Conservation (phyloP, 1,140 invertebrate species). For the Archegozetes longisetosus region DNA sequence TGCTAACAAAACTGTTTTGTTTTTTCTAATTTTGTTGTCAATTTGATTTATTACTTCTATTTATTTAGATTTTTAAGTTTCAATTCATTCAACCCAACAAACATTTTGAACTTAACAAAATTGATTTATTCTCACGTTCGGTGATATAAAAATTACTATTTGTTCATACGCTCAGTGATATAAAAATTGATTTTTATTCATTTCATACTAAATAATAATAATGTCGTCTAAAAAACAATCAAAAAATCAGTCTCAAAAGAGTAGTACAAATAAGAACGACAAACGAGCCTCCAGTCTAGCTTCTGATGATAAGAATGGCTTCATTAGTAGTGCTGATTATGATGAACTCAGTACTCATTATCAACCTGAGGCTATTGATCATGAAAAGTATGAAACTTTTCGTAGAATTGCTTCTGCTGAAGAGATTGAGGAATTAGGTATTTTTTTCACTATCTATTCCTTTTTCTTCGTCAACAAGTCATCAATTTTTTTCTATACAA, state of each 20-base stretch:
- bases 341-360: constrained; percentile 5
- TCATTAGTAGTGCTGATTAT: neutral
- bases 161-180: no score
- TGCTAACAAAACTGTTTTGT: no score
- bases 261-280: neutral
- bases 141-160: no score
- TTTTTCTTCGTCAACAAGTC: no score
- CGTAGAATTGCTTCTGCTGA: constrained; percentile 18
- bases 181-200: no score
- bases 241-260: neutral
- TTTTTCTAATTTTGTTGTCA: no score
- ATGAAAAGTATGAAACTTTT: constrained; percentile 18
- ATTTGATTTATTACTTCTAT: no score
- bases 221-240: neutral
- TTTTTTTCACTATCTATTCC: no score
- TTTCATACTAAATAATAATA: neutral
- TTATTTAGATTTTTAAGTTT: no score
- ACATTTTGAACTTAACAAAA: no score
- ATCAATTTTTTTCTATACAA: neutral
- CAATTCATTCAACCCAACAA: no score
- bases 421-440: constrained; percentile 21
- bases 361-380: constrained; percentile 1
- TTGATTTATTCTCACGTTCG: no score
- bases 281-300: neutral
- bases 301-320: neutral